Evolutionary conservation across 2,888 invertebrate species (phyloP).

Genomic region (Eumacrocentrus americanus): DNA sequence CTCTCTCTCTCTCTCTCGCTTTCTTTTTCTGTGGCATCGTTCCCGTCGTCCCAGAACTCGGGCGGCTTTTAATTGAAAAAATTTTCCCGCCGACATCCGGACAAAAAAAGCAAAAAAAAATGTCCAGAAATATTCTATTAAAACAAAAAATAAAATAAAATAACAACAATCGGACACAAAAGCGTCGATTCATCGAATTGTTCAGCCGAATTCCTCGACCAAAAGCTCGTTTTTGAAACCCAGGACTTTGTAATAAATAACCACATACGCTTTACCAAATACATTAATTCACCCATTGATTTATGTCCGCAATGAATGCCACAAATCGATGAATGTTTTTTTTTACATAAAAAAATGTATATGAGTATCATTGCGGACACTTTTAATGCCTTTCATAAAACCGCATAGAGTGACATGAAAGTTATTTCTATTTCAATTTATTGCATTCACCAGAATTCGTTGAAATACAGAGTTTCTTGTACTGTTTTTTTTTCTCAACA

Average conservation of each 20-base stretch:
- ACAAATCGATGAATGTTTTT: constrained; percentile 11
- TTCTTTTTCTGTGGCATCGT: constrained; percentile 9
- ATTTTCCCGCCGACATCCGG: constrained; percentile 52
- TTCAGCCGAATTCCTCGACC: not conserved
- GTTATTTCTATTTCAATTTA: not conserved
- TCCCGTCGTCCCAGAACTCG: constrained; percentile 23
- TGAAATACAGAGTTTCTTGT: not conserved
- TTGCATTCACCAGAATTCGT: not conserved
- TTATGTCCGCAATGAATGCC: not conserved
- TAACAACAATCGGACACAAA: too few relatives aligned
- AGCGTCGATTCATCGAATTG: not conserved
- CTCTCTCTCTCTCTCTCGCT: constrained; percentile 23
- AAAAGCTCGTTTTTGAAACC: not conserved
- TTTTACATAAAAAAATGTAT: too few relatives aligned
- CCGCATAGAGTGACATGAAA: too few relatives aligned
- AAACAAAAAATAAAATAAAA: constrained; percentile 2
- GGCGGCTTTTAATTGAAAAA: constrained; percentile 58
- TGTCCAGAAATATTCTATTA: constrained; percentile 19
- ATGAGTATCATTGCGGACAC: too few relatives aligned
- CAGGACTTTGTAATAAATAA: constrained; percentile 1
- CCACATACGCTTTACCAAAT: not conserved
- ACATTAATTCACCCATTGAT: not conserved
- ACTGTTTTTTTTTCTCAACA: not conserved
- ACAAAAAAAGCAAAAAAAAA: constrained; percentile 26
- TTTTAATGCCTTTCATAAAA: too few relatives aligned